Base-by-base conservation (phyloP, 2,888 invertebrate species). In the Anagyrus pseudococci region DNA sequence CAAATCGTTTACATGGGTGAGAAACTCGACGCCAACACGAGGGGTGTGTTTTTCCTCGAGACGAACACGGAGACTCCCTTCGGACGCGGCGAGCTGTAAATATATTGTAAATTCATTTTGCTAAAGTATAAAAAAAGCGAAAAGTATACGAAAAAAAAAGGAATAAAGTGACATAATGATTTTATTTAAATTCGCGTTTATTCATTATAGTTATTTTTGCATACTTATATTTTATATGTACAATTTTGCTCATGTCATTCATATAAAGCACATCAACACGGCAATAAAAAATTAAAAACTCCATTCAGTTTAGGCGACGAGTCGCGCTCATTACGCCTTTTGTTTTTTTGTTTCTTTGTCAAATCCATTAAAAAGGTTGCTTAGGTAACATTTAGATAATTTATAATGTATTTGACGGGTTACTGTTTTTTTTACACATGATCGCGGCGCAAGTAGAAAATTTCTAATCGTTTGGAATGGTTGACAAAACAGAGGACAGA, bases 21-120 rank as follows among this genome's bases (percentile, higher is more conserved):
- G 60, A 72, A 75, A 0, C 67, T 77, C 0, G 71, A 75, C 15
- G 64, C 68, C 4, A 71, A 72, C 19, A 79, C 84, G 1, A 76
- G 80, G 7, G 90, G 90, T 3, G 82, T 84, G 55, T 89, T 84
- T 72, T 89, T 85, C 72, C 82, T 90, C 1, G 79, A 82, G 66
- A 91, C 90, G 0, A 84, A 84, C 58, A 77, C 83, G 15, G 81
- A 83, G 61, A 77, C 85, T 6, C 85, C 84, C 25, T 90, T 83
- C 72, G 87, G 87, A 2, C 75, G 82, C 61, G 84, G 83, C 26
- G 55, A 61, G 23, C n/a, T 60, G 6, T 62, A 43, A 48, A n/a
- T n/a, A n/a, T n/a, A n/a, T n/a, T n/a, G n/a, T n/a, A n/a, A n/a
- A n/a, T n/a, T n/a, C n/a, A n/a, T n/a, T n/a, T n/a, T n/a, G n/a